phyloP scores from a whole-genome alignment of 1,140 invertebrate genomes.

The Sycophila sp. region DNA sequence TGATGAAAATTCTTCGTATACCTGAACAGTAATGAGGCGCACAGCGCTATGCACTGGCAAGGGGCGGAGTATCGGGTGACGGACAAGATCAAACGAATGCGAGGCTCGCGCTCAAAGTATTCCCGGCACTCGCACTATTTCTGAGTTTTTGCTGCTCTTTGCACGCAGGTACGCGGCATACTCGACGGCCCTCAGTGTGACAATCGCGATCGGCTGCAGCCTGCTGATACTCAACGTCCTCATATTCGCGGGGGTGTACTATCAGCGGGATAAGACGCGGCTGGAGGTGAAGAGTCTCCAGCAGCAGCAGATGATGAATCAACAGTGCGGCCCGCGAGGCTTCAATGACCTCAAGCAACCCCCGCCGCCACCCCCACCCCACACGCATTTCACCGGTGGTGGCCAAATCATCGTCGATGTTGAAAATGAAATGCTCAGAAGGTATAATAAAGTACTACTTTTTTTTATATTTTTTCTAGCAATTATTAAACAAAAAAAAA shows the following conservation, averaged over 20 bases:
- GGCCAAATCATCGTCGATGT: conserved; percentile 80
- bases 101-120: too few relatives aligned
- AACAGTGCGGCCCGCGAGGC: conserved; percentile 66
- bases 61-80: too few relatives aligned
- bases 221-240: conserved; percentile 86
- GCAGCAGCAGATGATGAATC: conserved; percentile 75
- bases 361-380: conserved; percentile 51
- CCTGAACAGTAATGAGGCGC: too few relatives aligned
- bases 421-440: conserved; percentile 78
- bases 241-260: conserved; percentile 88
- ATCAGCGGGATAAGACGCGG: conserved; percentile 84
- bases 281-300: conserved; percentile 82
- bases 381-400: conserved; percentile 57
- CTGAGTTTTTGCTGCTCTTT: not conserved
- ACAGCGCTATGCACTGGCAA: too few relatives aligned
- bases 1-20: too few relatives aligned
- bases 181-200: conserved; percentile 85
- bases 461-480: too few relatives aligned
- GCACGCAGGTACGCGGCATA: conserved; percentile 74
- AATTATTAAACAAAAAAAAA: too few relatives aligned
- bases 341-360: conserved; percentile 63
- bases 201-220: conserved; percentile 89
- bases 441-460: too few relatives aligned
- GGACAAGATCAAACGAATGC: too few relatives aligned
- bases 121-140: not conserved